Percentiles rank a stretch among this genome's conserved stretches.
These are phyloP conservation scores for Myrmophylax atrothorax DNA, from an alignment of 2,113 vertebrate species.

Conservation along the genomic window DNA sequence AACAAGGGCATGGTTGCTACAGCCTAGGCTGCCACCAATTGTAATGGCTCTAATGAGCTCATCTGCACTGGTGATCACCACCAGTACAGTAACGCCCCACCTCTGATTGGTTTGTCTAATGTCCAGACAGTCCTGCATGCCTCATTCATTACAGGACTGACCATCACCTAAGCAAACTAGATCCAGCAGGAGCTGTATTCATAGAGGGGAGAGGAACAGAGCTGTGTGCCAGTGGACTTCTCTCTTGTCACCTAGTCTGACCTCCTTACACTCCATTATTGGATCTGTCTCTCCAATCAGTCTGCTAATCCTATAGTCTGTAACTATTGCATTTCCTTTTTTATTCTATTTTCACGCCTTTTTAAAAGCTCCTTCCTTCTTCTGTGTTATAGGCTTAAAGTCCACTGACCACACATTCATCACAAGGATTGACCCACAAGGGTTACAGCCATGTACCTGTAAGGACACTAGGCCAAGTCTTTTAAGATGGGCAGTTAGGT, in stretches of 20 bases:
- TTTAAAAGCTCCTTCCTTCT: neutral
- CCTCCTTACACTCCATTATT: neutral
- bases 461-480: neutral
- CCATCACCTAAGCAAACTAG: neutral
- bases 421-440: neutral
- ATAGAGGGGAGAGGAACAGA: neutral
- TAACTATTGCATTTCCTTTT: neutral
- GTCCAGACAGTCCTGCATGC: neutral
- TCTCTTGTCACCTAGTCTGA: neutral
- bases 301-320: neutral
- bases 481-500: neutral
- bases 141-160: neutral
- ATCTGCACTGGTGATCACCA: neutral
- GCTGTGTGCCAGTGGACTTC: fast-evolving
- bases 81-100: neutral
- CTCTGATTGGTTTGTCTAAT: neutral
- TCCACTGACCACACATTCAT: neutral
- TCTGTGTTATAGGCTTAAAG: neutral
- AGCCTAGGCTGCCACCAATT: neutral
- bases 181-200: neutral
- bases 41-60: neutral
- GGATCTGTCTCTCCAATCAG: neutral
- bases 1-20: fast-evolving
- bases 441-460: neutral
- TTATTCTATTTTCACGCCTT: neutral